These are phyloP conservation scores for Terrapene triunguis DNA, from an alignment of 2,113 vertebrate genomes.

Conservation along the genomic window DNA sequence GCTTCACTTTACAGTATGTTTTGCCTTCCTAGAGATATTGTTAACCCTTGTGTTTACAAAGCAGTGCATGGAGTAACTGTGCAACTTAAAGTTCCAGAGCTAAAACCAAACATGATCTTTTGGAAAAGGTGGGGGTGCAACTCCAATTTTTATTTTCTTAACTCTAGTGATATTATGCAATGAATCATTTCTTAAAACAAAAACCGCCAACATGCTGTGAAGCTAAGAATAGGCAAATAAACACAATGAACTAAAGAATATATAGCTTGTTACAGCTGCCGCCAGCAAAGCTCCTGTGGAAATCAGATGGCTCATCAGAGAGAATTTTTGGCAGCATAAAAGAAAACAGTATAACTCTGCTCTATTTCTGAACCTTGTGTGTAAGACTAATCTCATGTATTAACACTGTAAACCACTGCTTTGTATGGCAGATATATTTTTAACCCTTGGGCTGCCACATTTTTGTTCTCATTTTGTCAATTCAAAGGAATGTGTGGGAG, in stretches of 20 bases:
- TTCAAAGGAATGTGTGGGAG: slow-evolving; percentile 35
- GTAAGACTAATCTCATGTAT: not conserved
- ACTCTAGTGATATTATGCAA: not conserved
- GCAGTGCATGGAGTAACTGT: not conserved
- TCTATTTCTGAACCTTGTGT: not conserved
- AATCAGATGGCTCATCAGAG: not conserved
- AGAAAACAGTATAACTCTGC: slow-evolving; percentile 9
- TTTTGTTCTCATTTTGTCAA: slow-evolving; percentile 40
- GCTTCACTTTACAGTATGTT: not conserved
- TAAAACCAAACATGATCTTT: not conserved
- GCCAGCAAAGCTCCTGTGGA: not conserved
- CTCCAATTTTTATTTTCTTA: not conserved
- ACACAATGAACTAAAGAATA: slow-evolving; percentile 1
- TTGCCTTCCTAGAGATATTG: not conserved
- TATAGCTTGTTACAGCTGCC: not conserved
- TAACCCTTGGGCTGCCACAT: slow-evolving; percentile 42
- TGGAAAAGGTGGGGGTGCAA: not conserved
- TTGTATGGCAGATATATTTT: not conserved
- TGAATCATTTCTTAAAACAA: slow-evolving; percentile 2
- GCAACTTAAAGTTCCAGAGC: not conserved
- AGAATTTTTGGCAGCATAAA: not conserved
- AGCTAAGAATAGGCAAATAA: slow-evolving; percentile 20
- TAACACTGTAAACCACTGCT: not conserved
- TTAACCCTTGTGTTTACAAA: not conserved
- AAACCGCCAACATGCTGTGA: not conserved